These are phyloP conservation scores for Ictidomys tridecemlineatus DNA, from an alignment of 2,113 vertebrate species.

Conservation along the genomic window DNA sequence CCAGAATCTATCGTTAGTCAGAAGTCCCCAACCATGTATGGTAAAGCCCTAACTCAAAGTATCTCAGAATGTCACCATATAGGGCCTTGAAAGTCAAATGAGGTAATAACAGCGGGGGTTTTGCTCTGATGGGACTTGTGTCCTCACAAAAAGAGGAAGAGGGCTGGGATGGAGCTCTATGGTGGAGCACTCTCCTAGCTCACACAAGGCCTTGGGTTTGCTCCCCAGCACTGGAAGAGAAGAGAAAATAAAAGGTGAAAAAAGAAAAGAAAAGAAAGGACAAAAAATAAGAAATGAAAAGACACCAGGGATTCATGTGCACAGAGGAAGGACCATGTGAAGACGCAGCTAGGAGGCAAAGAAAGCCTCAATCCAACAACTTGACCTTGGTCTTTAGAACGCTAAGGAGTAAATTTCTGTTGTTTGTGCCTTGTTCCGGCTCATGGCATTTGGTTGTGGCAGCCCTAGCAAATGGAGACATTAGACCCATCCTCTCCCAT, in stretches of 20 bases:
- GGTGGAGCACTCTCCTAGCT: too few relatives aligned
- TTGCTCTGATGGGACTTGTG: not conserved
- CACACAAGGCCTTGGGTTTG: not conserved
- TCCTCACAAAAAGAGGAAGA: not conserved
- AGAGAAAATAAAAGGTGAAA: not conserved
- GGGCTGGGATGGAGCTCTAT: too few relatives aligned
- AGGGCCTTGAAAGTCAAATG: not conserved
- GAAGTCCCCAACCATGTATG: not conserved
- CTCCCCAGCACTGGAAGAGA: not conserved
- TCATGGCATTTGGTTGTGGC: not conserved
- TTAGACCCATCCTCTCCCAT: not conserved
- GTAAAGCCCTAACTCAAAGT: not conserved
- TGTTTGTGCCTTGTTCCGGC: not conserved
- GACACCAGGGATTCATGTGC: too few relatives aligned
- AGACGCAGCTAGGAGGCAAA: not conserved
- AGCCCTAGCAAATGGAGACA: not conserved
- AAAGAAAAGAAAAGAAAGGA: too few relatives aligned
- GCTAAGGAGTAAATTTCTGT: not conserved
- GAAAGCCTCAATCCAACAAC: not conserved
- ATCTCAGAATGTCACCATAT: not conserved
- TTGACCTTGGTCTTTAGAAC: not conserved
- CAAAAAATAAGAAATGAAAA: too few relatives aligned
- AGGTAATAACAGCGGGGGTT: not conserved
- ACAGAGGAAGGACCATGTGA: not conserved
- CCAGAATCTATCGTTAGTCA: not conserved